Percentiles rank a stretch among this genome's conserved stretches.
Evolutionary conservation across 1,140 invertebrate species (phyloP).

Genomic region (Bombus waltoni): DNA sequence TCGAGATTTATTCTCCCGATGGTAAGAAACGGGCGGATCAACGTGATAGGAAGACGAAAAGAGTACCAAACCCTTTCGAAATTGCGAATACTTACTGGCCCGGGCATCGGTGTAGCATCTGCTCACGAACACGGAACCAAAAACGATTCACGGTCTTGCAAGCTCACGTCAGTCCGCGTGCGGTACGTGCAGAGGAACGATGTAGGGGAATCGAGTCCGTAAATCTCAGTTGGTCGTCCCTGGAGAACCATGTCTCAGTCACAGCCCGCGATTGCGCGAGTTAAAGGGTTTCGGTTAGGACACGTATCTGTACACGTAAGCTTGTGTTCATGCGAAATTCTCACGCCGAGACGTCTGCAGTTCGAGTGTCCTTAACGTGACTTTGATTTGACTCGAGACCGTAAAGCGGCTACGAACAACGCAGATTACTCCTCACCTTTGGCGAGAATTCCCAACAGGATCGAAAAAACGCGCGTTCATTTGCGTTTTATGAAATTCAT

Average conservation of each 20-base stretch:
- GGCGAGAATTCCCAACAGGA: too few species aligned
- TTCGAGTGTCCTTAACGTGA: constrained; percentile 72
- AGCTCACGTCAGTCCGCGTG: constrained; percentile 15
- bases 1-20: constrained; percentile 20
- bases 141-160: constrained; percentile 11
- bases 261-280: constrained; percentile 74
- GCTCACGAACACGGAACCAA: too few species aligned
- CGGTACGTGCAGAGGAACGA: constrained; percentile 43
- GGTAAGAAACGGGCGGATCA: not conserved
- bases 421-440: not conserved
- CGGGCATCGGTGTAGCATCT: not conserved
- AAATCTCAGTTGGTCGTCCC: constrained; percentile 77
- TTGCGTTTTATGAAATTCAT: too few species aligned
- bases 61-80: not conserved
- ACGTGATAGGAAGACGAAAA: constrained; percentile 9
- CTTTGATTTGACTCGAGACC: constrained; percentile 75
- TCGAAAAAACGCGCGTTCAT: too few species aligned
- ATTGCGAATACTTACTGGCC: not conserved
- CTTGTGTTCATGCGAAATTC: constrained; percentile 7
- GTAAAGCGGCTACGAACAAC: not conserved
- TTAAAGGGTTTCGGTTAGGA: constrained; percentile 68
- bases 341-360: constrained; percentile 11
- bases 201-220: constrained; percentile 70
- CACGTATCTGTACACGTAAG: constrained; percentile 23
- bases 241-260: constrained; percentile 79